Evolutionary conservation across 2,113 vertebrate species (phyloP).

Genomic region (Laterallus jamaicensis): DNA sequence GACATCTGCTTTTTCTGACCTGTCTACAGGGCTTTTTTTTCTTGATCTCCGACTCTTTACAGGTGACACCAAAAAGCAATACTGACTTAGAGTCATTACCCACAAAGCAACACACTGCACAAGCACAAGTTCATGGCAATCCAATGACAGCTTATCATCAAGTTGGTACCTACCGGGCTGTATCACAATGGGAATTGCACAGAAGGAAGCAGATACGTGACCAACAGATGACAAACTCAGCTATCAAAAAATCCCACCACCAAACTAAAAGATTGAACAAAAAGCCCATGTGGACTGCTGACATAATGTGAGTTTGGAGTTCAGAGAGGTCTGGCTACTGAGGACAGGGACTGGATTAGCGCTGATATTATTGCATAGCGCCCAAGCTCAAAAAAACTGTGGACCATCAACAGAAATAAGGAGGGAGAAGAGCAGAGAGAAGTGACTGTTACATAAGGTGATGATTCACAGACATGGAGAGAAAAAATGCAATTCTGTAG

Average conservation of each 20-base stretch:
- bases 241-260: background rate
- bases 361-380: background rate
- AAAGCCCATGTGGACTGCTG: rapidly evolving
- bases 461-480: background rate
- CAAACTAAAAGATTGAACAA: background rate
- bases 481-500: background rate
- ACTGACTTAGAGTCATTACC: background rate
- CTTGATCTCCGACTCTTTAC: background rate
- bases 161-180: background rate
- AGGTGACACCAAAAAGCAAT: background rate
- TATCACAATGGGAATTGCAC: background rate
- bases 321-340: background rate
- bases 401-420: background rate
- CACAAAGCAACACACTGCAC: background rate
- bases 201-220: background rate
- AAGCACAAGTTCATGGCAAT: background rate
- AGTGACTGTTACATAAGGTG: background rate
- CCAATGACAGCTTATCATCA: background rate
- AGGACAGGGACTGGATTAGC: background rate
- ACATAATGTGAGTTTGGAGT: background rate
- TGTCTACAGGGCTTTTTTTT: background rate
- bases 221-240: background rate
- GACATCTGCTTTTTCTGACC: background rate
- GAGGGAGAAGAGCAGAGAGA: background rate
- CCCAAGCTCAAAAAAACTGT: background rate